Percentiles rank a stretch among this genome's conserved stretches.
Evolutionary conservation across 2,797 vertebrate genomes (phyloP).

Genomic region (Gephyroberyx darwinii): DNA sequence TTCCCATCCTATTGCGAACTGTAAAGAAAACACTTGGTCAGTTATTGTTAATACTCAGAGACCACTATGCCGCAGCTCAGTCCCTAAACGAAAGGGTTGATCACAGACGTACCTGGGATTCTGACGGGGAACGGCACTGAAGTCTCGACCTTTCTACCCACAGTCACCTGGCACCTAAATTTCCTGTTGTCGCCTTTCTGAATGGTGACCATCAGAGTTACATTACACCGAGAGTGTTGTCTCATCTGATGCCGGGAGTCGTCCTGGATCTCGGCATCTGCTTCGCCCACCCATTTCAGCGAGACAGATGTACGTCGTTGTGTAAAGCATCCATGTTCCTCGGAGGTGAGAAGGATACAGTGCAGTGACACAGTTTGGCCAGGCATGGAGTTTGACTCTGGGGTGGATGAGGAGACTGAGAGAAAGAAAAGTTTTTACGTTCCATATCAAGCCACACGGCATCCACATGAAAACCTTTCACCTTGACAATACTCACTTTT

Average conservation of each 20-base stretch:
- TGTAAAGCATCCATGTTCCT: background rate
- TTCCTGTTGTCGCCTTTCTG: conserved; percentile 17
- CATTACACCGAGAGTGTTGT: background rate
- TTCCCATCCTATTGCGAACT: conserved; percentile 31
- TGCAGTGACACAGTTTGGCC: conserved; percentile 32
- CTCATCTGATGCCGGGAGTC: conserved; percentile 31
- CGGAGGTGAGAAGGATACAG: conserved; percentile 39
- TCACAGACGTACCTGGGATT: conserved; percentile 44
- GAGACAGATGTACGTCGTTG: rapidly evolving
- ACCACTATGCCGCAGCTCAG: background rate
- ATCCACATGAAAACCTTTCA: background rate
- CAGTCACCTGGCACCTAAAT: conserved; percentile 46
- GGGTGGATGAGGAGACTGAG: background rate
- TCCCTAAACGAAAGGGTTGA: background rate
- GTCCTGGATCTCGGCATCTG: background rate
- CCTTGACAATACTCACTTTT: conserved; percentile 14
- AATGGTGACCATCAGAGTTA: conserved; percentile 42
- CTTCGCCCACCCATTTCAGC: conserved; percentile 53
- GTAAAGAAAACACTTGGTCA: background rate
- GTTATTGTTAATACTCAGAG: too few species aligned
- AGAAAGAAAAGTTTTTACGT: background rate
- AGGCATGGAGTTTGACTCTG: conserved; percentile 16
- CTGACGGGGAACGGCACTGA: conserved; percentile 25
- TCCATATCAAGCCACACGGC: background rate
- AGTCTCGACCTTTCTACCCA: background rate